Percentiles rank a stretch among this genome's conserved stretches.
phyloP scores from a whole-genome alignment of 2,113 vertebrate genomes.

The Ceuthmochares aereus region DNA sequence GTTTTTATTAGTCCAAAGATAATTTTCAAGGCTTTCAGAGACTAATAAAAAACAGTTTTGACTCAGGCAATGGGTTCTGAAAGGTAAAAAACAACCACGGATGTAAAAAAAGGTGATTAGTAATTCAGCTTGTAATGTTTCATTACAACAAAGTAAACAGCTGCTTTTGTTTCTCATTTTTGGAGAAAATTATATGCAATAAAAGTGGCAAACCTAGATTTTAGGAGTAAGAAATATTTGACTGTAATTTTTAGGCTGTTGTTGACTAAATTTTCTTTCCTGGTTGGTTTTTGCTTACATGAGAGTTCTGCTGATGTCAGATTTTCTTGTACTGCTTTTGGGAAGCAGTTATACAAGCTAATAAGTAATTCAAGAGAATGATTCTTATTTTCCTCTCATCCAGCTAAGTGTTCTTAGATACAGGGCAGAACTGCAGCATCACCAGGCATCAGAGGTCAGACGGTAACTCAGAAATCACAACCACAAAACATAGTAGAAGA shows the following conservation, averaged over 20 bases:
- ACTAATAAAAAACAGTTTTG: not conserved
- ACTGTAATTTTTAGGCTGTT: not conserved
- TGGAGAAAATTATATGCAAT: not conserved
- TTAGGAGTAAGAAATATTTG: not conserved
- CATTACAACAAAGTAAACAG: not conserved
- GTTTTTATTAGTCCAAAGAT: not conserved
- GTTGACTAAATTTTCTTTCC: not conserved
- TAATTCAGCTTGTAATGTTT: not conserved
- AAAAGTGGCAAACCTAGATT: not conserved
- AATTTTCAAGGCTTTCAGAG: constrained; percentile 4
- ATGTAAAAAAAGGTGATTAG: not conserved
- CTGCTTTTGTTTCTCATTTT: not conserved
- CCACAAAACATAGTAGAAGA: not conserved
- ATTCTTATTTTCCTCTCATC: not conserved
- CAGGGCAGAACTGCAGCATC: not conserved
- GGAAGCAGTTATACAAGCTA: not conserved
- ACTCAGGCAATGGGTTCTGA: not conserved
- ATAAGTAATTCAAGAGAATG: not conserved
- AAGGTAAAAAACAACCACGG: not conserved
- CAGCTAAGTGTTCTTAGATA: not conserved
- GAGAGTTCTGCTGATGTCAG: not conserved
- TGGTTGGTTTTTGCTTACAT: not conserved
- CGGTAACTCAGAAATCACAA: not conserved
- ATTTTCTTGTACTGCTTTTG: not conserved
- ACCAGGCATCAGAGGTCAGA: not conserved